Evolutionary conservation across 2,888 invertebrate species (phyloP).

Genomic region (Synanthedon vespiformis): DNA sequence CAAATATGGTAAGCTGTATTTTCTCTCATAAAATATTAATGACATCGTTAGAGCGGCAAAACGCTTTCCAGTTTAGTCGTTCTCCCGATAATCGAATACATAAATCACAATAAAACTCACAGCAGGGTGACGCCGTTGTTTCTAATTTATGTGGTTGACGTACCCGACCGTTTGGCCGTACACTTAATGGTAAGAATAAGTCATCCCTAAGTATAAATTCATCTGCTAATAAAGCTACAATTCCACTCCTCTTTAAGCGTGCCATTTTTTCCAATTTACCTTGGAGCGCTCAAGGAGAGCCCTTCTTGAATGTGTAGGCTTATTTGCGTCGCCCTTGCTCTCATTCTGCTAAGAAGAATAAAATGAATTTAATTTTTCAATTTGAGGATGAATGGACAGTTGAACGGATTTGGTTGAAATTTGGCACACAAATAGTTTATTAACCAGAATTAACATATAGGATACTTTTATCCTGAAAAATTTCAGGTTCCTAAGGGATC

Average conservation of each 20-base stretch:
- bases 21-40: slow-evolving; percentile 36
- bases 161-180: slow-evolving; percentile 9
- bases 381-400: too few species aligned
- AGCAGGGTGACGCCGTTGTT: slow-evolving; percentile 35
- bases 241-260: slow-evolving; percentile 12
- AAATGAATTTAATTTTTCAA: too few species aligned
- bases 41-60: slow-evolving; percentile 34
- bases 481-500: too few species aligned
- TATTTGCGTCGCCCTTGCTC: too few species aligned
- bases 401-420: too few species aligned
- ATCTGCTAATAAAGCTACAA: slow-evolving; percentile 14
- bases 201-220: background rate
- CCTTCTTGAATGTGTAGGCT: background rate
- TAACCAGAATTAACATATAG: too few species aligned
- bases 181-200: slow-evolving; percentile 5
- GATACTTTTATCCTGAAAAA: too few species aligned
- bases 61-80: slow-evolving; percentile 42
- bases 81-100: slow-evolving; percentile 46
- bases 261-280: slow-evolving; percentile 31
- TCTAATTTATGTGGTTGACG: slow-evolving; percentile 35
- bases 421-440: too few species aligned
- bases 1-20: slow-evolving; percentile 11
- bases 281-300: background rate
- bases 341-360: too few species aligned
- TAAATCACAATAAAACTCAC: slow-evolving; percentile 54